Evolutionary conservation across 2,113 vertebrate genomes (phyloP), one percentile per base, ranked within the genome.

Genomic region (Nothobranchius kuhntae): DNA sequence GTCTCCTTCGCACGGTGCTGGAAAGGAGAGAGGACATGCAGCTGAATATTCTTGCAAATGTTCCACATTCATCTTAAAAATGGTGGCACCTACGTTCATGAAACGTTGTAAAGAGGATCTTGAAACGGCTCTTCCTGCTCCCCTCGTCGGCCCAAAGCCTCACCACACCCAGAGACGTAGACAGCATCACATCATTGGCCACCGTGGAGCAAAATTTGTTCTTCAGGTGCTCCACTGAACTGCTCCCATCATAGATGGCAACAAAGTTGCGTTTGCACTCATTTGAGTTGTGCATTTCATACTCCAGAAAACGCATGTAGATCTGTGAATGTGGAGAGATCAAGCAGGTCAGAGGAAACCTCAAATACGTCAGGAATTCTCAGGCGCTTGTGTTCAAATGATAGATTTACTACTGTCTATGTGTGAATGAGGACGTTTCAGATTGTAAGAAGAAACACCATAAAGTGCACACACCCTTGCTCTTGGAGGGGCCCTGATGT

Each of bases 231-330:
- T 98, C 96, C 48, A 99, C 96, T 0, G 96, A 95, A 60, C 96
- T 97, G 92, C 96, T 97, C 35, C 98, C 98, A 0, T 99, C 98
- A 15, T 99, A 99, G 75, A 99, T 95, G 1, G 95, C 98, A 53
- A 99, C 96, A 61, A 99, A 99, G 83, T 99, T 99, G 53, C 96
- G 91, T 80, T 99, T 99, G 89, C 98, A 99, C 77, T 99, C 97
- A 0, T 99, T 99, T 0, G 98, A 99, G 87, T 99, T 98, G 92
- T 99, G 95, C 97, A 99, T 98, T 91, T 99, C 96, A 1, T 99
- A 99, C 87, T 99, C 97, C 90, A 99, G 90, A 86, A 99, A 99
- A 4, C 98, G 87, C 76, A 99, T 88, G 87, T 97, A 98, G 86
- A 99, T 97, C 98, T 99, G 86, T 9, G 64, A 87, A 26, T 42